phyloP scores from a whole-genome alignment of 1,140 invertebrate genomes.

The Bilobella aurantiaca region DNA sequence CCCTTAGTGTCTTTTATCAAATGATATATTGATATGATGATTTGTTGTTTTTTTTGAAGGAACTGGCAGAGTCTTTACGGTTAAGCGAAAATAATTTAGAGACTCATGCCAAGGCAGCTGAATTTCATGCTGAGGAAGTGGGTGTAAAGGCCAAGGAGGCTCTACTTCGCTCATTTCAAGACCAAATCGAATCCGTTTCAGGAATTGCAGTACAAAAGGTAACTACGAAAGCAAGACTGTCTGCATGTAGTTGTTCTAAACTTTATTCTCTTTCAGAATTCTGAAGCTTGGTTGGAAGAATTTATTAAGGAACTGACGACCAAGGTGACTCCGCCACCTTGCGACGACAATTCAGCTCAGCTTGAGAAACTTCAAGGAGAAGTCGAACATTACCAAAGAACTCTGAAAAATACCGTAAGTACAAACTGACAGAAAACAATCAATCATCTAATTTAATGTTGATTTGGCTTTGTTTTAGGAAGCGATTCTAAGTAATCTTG shows the following conservation, averaged over 20 bases:
- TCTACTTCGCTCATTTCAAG: neutral
- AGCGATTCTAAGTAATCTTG: neutral
- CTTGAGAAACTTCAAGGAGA: neutral
- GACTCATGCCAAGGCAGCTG: neutral
- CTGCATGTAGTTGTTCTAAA: neutral
- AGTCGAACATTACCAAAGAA: slow-evolving; percentile 1
- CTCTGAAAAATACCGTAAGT: neutral
- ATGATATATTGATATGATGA: too few species aligned
- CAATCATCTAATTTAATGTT: neutral
- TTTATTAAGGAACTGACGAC: neutral
- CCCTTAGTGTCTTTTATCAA: too few species aligned
- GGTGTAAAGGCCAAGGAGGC: neutral
- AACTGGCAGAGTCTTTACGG: neutral
- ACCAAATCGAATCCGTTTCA: neutral
- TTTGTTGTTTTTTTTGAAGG: neutral
- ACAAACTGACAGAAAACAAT: neutral
- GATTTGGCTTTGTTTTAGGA: neutral
- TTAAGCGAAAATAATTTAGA: neutral
- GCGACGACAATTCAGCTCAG: neutral
- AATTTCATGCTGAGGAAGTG: neutral
- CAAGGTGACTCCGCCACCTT: neutral
- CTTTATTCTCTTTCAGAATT: neutral
- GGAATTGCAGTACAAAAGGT: neutral
- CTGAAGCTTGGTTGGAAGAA: neutral
- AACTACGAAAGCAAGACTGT: too few species aligned